Conservation (phyloP, 2,113 vertebrate species). For the Limanda limanda region DNA sequence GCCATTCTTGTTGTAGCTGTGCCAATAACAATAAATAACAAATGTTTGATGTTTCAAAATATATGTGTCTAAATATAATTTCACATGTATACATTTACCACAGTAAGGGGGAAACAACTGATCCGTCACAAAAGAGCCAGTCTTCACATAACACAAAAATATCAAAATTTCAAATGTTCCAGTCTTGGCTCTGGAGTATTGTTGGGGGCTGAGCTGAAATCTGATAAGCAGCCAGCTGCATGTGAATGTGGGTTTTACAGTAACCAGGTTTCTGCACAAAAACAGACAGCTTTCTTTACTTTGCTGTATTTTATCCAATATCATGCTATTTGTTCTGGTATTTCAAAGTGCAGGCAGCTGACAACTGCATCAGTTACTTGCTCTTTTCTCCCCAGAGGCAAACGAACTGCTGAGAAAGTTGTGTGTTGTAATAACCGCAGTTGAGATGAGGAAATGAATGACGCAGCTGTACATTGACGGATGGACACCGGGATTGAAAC, state of each 20-base stretch:
- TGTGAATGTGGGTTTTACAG: constrained; percentile 2
- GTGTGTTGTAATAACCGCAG: background rate
- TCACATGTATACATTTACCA: background rate
- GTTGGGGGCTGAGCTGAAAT: background rate
- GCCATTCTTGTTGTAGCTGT: background rate
- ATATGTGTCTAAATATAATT: background rate
- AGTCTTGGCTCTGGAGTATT: background rate
- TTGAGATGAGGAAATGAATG: background rate
- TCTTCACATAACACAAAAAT: background rate
- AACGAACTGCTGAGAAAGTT: background rate
- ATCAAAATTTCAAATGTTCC: background rate
- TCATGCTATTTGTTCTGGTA: background rate
- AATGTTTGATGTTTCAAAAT: background rate
- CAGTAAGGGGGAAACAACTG: background rate
- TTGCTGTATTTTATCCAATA: background rate
- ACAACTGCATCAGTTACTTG: background rate
- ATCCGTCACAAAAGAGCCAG: background rate
- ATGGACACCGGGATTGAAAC: background rate
- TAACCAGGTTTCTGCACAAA: background rate
- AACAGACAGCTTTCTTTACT: background rate
- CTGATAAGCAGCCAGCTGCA: background rate
- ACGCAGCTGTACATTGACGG: background rate
- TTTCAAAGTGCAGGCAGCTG: background rate
- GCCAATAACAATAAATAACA: background rate
- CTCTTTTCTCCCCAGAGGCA: background rate